A percentile compares a stretch with the other conserved stretches of the same genome.
Evolutionary conservation across 1,140 invertebrate genomes (phyloP).

Genomic region (Hyphantria cunea): DNA sequence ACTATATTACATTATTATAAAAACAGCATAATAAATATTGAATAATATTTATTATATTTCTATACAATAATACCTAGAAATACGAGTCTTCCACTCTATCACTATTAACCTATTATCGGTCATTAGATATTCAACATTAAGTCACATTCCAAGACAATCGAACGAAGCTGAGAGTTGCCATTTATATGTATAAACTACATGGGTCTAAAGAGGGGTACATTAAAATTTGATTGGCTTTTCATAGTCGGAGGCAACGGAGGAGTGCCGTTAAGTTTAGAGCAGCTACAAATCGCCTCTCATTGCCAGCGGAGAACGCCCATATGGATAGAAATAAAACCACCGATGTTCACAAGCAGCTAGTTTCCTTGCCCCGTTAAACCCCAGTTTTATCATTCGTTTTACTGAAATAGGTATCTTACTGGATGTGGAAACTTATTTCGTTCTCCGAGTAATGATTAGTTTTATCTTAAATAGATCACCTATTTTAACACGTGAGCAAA

Average conservation of each 20-base stretch:
- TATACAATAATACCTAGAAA: neutral
- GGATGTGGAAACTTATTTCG: constrained; percentile 32
- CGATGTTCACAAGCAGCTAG: neutral
- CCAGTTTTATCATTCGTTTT: constrained; percentile 36
- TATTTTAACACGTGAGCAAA: constrained; percentile 24
- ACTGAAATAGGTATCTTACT: constrained; percentile 15
- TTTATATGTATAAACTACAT: constrained; percentile 10
- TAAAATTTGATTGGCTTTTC: constrained; percentile 67
- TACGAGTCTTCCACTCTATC: neutral
- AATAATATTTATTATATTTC: too few species aligned
- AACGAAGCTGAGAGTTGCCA: constrained; percentile 1
- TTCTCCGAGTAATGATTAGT: constrained; percentile 30
- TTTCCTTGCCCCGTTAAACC: constrained; percentile 22
- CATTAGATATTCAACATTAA: neutral
- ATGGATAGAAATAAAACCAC: constrained; percentile 34
- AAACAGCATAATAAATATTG: too few species aligned
- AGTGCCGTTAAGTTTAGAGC: constrained; percentile 56
- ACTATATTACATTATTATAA: too few species aligned
- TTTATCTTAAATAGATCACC: constrained; percentile 33
- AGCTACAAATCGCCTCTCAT: constrained; percentile 49
- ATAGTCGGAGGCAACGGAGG: constrained; percentile 43
- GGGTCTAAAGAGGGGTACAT: constrained; percentile 36
- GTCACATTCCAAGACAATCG: neutral
- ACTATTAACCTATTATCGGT: neutral
- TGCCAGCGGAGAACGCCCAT: constrained; percentile 33